Evolutionary conservation across 2,888 invertebrate genomes (phyloP).

Genomic region (Candidula unifasciata): DNA sequence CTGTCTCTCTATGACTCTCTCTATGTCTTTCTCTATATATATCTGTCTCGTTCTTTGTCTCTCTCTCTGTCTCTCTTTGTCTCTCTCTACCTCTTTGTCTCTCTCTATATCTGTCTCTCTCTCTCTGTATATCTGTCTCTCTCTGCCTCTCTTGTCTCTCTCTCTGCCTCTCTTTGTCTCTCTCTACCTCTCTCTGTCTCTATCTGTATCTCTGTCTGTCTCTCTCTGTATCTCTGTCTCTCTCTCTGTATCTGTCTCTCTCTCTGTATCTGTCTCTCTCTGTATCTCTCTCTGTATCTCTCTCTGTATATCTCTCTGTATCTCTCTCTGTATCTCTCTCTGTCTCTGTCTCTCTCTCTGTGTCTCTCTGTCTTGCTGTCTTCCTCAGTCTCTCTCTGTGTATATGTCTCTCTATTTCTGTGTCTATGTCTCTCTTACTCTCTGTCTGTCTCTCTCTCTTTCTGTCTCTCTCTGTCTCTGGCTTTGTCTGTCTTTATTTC

Average conservation of each 20-base stretch:
- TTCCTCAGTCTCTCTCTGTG: conserved; percentile 19
- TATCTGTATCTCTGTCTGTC: neutral
- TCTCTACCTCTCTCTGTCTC: neutral
- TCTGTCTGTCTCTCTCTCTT: neutral
- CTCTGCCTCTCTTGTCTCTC: neutral
- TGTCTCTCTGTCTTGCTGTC: conserved; percentile 3
- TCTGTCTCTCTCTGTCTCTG: neutral
- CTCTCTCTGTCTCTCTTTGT: neutral
- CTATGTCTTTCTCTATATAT: neutral
- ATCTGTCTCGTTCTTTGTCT: neutral
- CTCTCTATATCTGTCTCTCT: conserved; percentile 10
- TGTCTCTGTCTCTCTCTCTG: conserved; percentile 33
- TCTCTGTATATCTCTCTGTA: too few species aligned
- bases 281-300: too few species aligned
- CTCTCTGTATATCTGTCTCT: too few species aligned
- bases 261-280: too few species aligned
- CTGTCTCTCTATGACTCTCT: neutral
- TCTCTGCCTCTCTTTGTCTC: neutral
- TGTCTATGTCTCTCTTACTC: neutral
- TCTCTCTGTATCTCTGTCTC: neutral
- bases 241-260: neutral
- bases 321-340: too few species aligned
- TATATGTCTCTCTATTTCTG: neutral
- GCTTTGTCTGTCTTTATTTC: neutral
- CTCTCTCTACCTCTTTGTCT: neutral